Percentiles rank a stretch among this genome's conserved stretches.
Evolutionary conservation across 2,888 invertebrate genomes (phyloP).

Genomic region (Caenorhabditis angaria): DNA sequence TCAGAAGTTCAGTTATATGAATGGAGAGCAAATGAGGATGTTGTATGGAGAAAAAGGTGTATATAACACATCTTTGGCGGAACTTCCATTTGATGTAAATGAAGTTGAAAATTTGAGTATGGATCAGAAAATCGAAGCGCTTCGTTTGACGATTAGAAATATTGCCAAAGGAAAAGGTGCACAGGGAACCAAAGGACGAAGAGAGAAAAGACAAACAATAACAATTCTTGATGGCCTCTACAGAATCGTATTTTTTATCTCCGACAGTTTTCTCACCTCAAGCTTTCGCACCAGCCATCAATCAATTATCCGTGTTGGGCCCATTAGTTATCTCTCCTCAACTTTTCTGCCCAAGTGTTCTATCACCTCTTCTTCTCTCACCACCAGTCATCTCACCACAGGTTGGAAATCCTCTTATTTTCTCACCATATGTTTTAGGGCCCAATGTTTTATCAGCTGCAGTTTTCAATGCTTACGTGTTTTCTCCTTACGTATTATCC

Average conservation of each 20-base stretch:
- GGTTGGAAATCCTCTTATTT: constrained; percentile 53
- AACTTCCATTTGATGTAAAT: constrained; percentile 55
- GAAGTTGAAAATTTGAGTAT: constrained; percentile 41
- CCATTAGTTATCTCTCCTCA: constrained; percentile 59
- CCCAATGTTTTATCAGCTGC: constrained; percentile 62
- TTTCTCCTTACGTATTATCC: constrained; percentile 59
- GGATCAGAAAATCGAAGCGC: constrained; percentile 45
- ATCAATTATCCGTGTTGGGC: constrained; percentile 51
- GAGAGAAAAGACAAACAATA: constrained; percentile 34
- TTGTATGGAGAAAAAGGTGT: constrained; percentile 58
- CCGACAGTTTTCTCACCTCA: constrained; percentile 49
- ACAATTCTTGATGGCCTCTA: constrained; percentile 27
- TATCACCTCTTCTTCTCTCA: constrained; percentile 52
- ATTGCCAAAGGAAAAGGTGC: constrained; percentile 27
- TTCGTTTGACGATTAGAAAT: constrained; percentile 22
- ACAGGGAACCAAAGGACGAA: constrained; percentile 8
- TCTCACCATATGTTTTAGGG: constrained; percentile 56
- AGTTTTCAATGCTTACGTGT: constrained; percentile 63
- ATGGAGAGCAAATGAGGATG: constrained; percentile 45
- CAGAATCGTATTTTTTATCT: constrained; percentile 30
- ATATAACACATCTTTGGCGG: constrained; percentile 34
- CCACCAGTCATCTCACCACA: constrained; percentile 60
- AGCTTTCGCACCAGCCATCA: constrained; percentile 45
- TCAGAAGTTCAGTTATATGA: constrained; percentile 56
- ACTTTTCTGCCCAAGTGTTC: constrained; percentile 58